Evolutionary conservation across 2,113 vertebrate species (phyloP).

Genomic region (Vimba vimba): DNA sequence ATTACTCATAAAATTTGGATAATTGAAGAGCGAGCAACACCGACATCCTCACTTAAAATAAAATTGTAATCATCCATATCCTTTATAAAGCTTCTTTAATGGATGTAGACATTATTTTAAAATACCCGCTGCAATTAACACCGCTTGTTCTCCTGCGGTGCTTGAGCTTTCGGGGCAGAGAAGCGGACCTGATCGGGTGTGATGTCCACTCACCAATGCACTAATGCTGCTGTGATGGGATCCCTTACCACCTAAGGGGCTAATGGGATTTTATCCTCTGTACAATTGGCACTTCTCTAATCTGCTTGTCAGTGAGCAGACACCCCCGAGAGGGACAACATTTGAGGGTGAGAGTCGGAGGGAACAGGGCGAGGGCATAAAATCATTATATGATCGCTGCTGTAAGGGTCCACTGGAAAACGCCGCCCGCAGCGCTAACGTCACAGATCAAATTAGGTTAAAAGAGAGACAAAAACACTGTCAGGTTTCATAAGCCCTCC

Average conservation of each 20-base stretch:
- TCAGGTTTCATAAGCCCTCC: slow-evolving; percentile 4
- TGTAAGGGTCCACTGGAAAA: not conserved
- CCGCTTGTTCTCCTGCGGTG: slow-evolving; percentile 40
- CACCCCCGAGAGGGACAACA: slow-evolving; percentile 36
- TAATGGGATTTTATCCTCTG: slow-evolving; percentile 60
- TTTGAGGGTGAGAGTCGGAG: not conserved
- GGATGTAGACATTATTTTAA: slow-evolving; percentile 3
- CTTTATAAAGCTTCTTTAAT: not conserved
- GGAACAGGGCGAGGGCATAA: slow-evolving; percentile 4
- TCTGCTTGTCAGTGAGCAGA: slow-evolving; percentile 62
- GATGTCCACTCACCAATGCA: slow-evolving; percentile 47
- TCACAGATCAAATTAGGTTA: slow-evolving; percentile 35
- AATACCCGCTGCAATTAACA: slow-evolving; percentile 44
- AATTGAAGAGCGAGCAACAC: not conserved
- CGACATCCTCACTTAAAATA: not conserved
- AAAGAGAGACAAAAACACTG: slow-evolving; percentile 14
- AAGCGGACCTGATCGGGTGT: slow-evolving; percentile 3
- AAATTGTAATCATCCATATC: not conserved
- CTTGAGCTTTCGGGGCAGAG: slow-evolving; percentile 5
- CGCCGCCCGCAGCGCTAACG: not conserved
- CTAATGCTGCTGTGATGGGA: slow-evolving; percentile 46
- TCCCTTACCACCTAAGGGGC: slow-evolving; percentile 56
- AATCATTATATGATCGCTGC: slow-evolving; percentile 13
- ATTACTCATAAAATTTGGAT: not conserved
- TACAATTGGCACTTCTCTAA: slow-evolving; percentile 59